Conservation (phyloP, 2,797 vertebrate species). For the Gallinago stenura region DNA sequence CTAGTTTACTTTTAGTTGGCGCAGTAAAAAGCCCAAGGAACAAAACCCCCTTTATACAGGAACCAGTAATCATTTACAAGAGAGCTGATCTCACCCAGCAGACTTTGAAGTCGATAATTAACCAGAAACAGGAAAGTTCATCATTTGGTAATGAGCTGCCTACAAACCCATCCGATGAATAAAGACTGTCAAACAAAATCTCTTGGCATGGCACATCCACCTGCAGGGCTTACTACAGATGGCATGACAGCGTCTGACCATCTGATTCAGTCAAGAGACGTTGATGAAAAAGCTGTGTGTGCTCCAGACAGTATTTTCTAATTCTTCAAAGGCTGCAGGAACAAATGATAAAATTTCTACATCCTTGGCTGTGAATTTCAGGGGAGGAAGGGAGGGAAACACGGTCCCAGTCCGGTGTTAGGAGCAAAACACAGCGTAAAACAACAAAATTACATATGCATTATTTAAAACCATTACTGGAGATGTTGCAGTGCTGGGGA, state of each 20-base stretch:
- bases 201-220: slow-evolving; percentile 29
- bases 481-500: slow-evolving; percentile 29
- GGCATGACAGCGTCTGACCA: slow-evolving; percentile 66
- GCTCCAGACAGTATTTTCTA: slow-evolving; percentile 48
- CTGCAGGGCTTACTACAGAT: slow-evolving; percentile 59
- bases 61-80: neutral
- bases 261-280: slow-evolving; percentile 64
- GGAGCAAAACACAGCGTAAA: slow-evolving; percentile 37
- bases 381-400: neutral
- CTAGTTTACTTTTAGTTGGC: neutral
- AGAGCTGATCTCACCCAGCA: neutral
- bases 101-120: slow-evolving; percentile 47
- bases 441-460: slow-evolving; percentile 50
- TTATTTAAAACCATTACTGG: slow-evolving; percentile 70
- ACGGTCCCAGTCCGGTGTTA: neutral
- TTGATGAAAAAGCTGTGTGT: slow-evolving; percentile 11
- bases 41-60: neutral
- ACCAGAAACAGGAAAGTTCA: slow-evolving; percentile 43
- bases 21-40: neutral
- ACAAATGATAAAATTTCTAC: neutral
- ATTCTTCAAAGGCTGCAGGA: slow-evolving; percentile 52
- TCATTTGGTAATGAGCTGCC: slow-evolving; percentile 70
- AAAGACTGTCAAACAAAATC: slow-evolving; percentile 56
- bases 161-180: slow-evolving; percentile 54
- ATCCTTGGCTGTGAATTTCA: neutral